Evolutionary conservation across 2,797 vertebrate genomes (phyloP).

Genomic region (Cyclopterus lumpus): DNA sequence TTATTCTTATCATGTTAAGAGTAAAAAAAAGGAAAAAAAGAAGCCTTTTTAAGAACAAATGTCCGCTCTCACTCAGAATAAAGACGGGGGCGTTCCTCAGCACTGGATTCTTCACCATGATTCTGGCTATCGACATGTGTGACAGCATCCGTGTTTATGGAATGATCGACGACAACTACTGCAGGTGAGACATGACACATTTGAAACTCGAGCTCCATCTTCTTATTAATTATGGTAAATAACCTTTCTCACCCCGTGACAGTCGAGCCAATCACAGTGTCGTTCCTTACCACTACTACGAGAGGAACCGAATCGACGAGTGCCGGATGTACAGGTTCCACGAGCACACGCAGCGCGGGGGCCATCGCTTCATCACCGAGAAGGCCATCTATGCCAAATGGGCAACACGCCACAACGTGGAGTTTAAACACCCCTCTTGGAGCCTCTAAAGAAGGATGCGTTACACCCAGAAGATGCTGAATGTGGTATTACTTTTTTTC

Average conservation of each 20-base stretch:
- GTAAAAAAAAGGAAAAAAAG: not conserved
- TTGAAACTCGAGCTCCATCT: not conserved
- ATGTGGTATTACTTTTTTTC: not conserved
- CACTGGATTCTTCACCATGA: constrained; percentile 97
- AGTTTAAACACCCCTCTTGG: constrained; percentile 90
- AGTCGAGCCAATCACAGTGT: constrained; percentile 83
- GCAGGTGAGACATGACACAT: constrained; percentile 83
- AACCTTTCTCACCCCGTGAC: constrained; percentile 9
- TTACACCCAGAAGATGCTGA: not conserved
- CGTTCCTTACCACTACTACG: constrained; percentile 96
- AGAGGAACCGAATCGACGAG: constrained; percentile 86
- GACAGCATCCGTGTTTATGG: constrained; percentile 91
- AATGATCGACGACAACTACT: constrained; percentile 92
- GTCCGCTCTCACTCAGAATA: constrained; percentile 80
- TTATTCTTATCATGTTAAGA: not conserved
- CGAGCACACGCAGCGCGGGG: constrained; percentile 83
- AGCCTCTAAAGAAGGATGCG: constrained; percentile 35
- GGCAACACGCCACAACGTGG: constrained; percentile 87
- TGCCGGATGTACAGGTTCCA: constrained; percentile 92
- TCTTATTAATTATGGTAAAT: not conserved
- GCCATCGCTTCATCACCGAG: constrained; percentile 97
- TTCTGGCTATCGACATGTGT: constrained; percentile 93
- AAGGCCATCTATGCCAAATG: constrained; percentile 93
- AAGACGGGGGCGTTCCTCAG: constrained; percentile 96
- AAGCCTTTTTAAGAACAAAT: constrained; percentile 1